A percentile compares a stretch with the other conserved stretches of the same genome.
Evolutionary conservation across 2,113 vertebrate species (phyloP).

Genomic region (Pterocles gutturalis): DNA sequence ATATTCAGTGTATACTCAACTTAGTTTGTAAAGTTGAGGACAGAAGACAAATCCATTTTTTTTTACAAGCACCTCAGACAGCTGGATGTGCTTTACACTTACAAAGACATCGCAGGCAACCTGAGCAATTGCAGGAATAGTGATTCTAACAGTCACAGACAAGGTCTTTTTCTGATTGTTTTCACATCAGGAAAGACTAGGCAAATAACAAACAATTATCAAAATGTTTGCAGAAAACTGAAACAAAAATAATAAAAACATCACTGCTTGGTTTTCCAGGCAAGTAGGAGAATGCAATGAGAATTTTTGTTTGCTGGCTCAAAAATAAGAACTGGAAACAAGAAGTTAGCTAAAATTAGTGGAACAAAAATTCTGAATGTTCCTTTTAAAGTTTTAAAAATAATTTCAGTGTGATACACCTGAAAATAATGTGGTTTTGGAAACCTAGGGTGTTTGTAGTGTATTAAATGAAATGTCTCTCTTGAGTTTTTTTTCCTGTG

Average conservation of each 20-base stretch:
- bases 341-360: not conserved
- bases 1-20: not conserved
- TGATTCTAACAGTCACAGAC: not conserved
- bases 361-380: not conserved
- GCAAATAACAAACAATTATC: not conserved
- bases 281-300: not conserved
- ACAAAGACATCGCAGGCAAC: not conserved
- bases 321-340: not conserved
- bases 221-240: not conserved
- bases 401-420: not conserved
- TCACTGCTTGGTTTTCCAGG: not conserved
- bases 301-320: not conserved
- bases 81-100: not conserved
- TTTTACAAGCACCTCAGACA: not conserved
- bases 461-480: not conserved
- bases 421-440: conserved; percentile 11
- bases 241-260: not conserved
- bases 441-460: not conserved
- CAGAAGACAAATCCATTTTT: not conserved
- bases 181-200: not conserved
- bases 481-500: not conserved
- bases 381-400: not conserved
- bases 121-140: not conserved
- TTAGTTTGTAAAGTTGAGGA: not conserved
- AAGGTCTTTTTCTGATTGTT: not conserved